phyloP scores from a whole-genome alignment of 1,140 invertebrate species.

The Hormaphis cornu region DNA sequence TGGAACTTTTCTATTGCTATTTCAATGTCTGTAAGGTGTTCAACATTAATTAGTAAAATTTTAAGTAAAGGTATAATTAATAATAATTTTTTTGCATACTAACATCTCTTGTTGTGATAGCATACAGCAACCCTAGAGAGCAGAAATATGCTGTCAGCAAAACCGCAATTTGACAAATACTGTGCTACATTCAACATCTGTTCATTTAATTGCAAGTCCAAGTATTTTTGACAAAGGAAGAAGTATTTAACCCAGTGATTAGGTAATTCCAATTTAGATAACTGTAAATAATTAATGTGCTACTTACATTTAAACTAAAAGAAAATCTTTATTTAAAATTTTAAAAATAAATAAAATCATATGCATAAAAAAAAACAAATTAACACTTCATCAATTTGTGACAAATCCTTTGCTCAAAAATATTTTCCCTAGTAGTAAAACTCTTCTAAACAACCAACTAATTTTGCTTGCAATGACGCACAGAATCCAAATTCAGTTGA shows the following conservation, averaged over 20 bases:
- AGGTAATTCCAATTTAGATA: slow-evolving; percentile 48
- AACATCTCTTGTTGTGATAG: slow-evolving; percentile 85
- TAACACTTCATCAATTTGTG: too few species aligned
- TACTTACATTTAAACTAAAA: background rate
- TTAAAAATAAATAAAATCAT: too few species aligned
- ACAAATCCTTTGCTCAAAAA: too few species aligned
- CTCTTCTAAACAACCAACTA: too few species aligned
- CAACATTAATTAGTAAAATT: background rate
- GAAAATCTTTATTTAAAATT: background rate
- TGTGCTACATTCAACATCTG: slow-evolving; percentile 78
- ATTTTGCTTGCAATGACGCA: too few species aligned
- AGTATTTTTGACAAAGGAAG: slow-evolving; percentile 80
- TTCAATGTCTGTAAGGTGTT: slow-evolving; percentile 66
- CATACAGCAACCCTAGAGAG: slow-evolving; percentile 83
- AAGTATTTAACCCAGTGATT: slow-evolving; percentile 92
- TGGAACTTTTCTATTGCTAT: slow-evolving; percentile 77
- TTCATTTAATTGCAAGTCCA: slow-evolving; percentile 83
- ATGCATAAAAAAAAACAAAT: too few species aligned
- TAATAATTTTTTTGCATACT: background rate
- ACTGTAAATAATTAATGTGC: slow-evolving; percentile 1
- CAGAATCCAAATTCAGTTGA: too few species aligned
- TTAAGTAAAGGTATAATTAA: background rate
- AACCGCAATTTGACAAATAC: slow-evolving; percentile 64
- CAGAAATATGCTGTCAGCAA: slow-evolving; percentile 81
- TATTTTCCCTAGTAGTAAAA: too few species aligned